Conservation (phyloP, 2,888 invertebrate genomes). For the Chymomyza fuscimana region DNA sequence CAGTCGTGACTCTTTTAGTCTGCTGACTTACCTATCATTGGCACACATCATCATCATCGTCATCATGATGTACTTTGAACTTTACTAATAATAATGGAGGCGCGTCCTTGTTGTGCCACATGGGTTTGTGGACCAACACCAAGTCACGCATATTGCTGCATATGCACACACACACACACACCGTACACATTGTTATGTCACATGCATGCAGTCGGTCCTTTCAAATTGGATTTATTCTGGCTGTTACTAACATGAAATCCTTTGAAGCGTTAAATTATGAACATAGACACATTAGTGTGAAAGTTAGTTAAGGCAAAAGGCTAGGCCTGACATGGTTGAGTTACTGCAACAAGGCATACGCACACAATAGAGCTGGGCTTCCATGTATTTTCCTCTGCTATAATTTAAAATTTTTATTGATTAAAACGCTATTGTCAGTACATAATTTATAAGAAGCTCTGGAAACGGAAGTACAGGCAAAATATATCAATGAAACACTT, state of each 20-base stretch:
- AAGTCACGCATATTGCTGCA: neutral
- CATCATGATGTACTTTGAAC: neutral
- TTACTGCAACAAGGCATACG: neutral
- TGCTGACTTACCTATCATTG: neutral
- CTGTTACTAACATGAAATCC: neutral
- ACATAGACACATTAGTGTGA: constrained; percentile 20
- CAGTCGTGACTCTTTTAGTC: neutral
- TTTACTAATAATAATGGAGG: constrained; percentile 2
- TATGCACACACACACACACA: neutral
- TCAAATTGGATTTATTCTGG: constrained; percentile 20
- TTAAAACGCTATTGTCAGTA: no score
- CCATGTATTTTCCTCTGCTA: no score
- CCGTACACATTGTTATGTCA: constrained; percentile 45
- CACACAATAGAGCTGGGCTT: no score
- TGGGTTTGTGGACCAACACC: neutral
- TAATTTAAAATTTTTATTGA: no score
- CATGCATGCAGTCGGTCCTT: constrained; percentile 3
- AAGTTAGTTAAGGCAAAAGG: neutral
- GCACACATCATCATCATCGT: neutral
- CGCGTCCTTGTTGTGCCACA: constrained; percentile 1
- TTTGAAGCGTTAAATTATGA: constrained; percentile 25
- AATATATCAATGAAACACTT: no score
- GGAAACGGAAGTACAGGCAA: no score
- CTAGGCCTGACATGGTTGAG: neutral
- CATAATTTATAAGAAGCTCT: no score